Evolutionary conservation across 2,888 invertebrate species (phyloP).

Genomic region (Bombyx huttoni): DNA sequence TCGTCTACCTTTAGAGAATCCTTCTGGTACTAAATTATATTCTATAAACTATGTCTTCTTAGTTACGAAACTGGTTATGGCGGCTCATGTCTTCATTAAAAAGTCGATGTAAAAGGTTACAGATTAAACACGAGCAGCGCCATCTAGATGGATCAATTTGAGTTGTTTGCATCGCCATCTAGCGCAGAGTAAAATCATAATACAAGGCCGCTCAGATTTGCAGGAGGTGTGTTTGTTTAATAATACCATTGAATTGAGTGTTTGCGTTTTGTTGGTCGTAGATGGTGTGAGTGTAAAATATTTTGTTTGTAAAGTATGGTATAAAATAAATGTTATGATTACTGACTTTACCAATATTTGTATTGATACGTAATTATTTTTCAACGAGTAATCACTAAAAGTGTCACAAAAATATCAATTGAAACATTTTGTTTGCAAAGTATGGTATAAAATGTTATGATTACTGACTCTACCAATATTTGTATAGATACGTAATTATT

Average conservation of each 20-base stretch:
- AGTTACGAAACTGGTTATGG: not conserved
- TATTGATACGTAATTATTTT: conserved; percentile 19
- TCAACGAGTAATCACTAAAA: conserved; percentile 50
- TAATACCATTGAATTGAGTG: not conserved
- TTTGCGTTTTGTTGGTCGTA: conserved; percentile 15
- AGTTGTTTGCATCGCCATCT: conserved; percentile 1
- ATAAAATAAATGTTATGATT: conserved; percentile 16
- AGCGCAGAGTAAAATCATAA: not conserved
- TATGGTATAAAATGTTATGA: conserved; percentile 18
- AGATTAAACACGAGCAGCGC: conserved; percentile 6
- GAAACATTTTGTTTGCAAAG: too few relatives aligned
- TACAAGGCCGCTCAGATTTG: not conserved
- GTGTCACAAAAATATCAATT: conserved; percentile 35
- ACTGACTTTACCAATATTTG: conserved; percentile 15
- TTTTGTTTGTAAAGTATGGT: conserved; percentile 42
- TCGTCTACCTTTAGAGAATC: not conserved
- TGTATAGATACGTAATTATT: conserved; percentile 19
- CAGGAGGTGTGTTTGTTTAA: not conserved
- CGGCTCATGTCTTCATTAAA: not conserved
- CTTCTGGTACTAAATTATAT: not conserved
- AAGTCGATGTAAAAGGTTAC: not conserved
- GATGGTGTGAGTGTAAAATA: conserved; percentile 27
- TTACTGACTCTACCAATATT: conserved; percentile 15
- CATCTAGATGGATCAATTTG: conserved; percentile 5
- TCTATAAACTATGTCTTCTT: not conserved